phyloP scores from a whole-genome alignment of 2,113 vertebrate genomes.

The Datnioides undecimradiatus region DNA sequence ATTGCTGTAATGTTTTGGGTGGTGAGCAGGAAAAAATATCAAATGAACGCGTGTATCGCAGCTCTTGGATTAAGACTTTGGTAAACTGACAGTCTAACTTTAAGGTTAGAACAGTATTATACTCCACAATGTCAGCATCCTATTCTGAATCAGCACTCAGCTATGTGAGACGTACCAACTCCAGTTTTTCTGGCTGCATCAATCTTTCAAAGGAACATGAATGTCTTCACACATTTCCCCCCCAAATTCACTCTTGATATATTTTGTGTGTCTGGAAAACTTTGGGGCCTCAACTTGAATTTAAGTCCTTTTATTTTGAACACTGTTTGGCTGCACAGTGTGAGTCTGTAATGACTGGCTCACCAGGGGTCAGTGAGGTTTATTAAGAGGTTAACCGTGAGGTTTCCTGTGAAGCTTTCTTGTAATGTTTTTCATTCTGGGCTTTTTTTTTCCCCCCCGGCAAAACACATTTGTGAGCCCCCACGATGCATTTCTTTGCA shows the following conservation, averaged over 20 bases:
- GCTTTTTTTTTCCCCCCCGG: not conserved
- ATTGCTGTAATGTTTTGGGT: conserved; percentile 29
- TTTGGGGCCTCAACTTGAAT: not conserved
- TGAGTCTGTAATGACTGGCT: conserved; percentile 2
- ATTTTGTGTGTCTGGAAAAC: not conserved
- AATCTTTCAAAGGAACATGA: not conserved
- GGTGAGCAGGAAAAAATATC: not conserved
- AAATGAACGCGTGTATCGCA: not conserved
- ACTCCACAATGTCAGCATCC: not conserved
- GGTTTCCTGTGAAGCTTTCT: not conserved
- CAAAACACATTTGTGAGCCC: too few species aligned
- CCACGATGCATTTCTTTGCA: not conserved
- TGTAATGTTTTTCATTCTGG: not conserved
- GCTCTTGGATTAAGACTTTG: not conserved
- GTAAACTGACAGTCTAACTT: not conserved
- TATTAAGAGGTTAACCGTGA: not conserved
- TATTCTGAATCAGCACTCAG: not conserved
- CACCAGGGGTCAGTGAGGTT: not conserved
- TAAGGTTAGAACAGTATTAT: not conserved
- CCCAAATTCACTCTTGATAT: not conserved
- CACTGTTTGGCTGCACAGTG: not conserved
- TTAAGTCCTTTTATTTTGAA: not conserved
- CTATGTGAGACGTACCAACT: not conserved
- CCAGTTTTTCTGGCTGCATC: not conserved
- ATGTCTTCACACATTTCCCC: not conserved